Percentiles rank a stretch among this genome's conserved stretches.
Conservation (phyloP, 2,797 vertebrate genomes). For the Percopsis omiscomaycus region DNA sequence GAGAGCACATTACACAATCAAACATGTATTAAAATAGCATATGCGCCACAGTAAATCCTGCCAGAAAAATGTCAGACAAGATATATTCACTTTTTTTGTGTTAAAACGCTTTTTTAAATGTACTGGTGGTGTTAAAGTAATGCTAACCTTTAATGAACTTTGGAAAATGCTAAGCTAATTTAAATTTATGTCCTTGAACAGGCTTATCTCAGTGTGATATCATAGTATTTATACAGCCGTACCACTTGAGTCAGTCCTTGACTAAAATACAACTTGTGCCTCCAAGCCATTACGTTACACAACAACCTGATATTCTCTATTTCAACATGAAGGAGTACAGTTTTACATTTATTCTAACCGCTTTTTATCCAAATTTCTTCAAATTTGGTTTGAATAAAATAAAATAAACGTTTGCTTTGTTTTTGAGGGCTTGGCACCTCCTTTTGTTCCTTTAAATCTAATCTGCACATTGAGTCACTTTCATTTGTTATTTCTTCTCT, state of each 20-base stretch:
- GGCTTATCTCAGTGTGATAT: conserved; percentile 5
- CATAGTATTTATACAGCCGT: neutral
- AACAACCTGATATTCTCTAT: no score
- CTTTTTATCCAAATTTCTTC: no score
- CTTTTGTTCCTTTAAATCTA: conserved; percentile 26
- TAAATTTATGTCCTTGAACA: neutral
- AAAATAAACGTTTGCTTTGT: no score
- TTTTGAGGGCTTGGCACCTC: conserved; percentile 22
- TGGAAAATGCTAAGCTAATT: conserved; percentile 12
- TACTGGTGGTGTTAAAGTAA: no score
- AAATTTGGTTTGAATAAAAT: no score
- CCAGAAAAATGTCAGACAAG: neutral
- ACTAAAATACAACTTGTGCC: neutral
- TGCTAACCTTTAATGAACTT: conserved; percentile 16
- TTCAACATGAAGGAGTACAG: no score
- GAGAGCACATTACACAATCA: conserved; percentile 33
- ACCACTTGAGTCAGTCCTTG: neutral
- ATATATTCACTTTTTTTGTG: neutral
- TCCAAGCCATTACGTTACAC: neutral
- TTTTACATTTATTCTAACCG: no score
- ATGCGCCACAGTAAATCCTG: neutral
- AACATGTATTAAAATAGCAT: conserved; percentile 2
- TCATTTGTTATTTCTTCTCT: conserved; percentile 38
- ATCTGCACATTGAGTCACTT: conserved; percentile 17
- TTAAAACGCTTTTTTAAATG: neutral